These are phyloP conservation scores for Tetrao urogallus DNA, from an alignment of 2,113 vertebrate species.

Conservation along the genomic window DNA sequence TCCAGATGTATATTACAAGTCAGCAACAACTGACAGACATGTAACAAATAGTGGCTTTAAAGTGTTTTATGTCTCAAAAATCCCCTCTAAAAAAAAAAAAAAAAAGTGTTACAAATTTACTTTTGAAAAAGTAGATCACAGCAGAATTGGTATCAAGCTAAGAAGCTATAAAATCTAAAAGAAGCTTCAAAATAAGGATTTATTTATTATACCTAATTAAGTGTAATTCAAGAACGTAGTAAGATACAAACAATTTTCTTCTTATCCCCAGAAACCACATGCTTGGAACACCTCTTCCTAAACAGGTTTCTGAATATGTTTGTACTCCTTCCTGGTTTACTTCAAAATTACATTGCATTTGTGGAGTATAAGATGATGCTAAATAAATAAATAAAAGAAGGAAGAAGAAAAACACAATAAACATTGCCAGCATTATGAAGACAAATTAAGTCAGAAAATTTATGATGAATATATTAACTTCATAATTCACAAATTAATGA, in stretches of 20 bases:
- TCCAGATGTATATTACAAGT: conserved; percentile 2
- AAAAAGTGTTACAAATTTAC: conserved; percentile 41
- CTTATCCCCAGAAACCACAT: conserved; percentile 56
- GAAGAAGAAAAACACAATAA: conserved; percentile 51
- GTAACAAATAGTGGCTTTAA: conserved; percentile 46
- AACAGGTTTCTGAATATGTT: conserved; percentile 59
- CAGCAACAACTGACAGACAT: conserved; percentile 21
- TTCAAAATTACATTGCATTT: conserved; percentile 65
- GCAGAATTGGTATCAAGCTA: conserved; percentile 63
- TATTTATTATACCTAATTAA: conserved; percentile 72
- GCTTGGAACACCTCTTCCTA: conserved; percentile 65
- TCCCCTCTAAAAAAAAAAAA: neutral
- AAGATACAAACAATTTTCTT: conserved; percentile 54
- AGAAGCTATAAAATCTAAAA: conserved; percentile 63
- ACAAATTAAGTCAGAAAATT: conserved; percentile 80
- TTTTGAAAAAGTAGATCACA: conserved; percentile 55
- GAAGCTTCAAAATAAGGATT: conserved; percentile 55
- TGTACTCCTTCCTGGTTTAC: conserved; percentile 49
- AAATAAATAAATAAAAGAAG: conserved; percentile 74
- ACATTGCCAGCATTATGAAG: conserved; percentile 66
- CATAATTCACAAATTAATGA: conserved; percentile 79
- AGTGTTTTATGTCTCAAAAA: conserved; percentile 40
- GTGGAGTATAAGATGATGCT: conserved; percentile 19
- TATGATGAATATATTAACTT: conserved; percentile 82
- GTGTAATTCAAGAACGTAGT: conserved; percentile 61